Percentiles rank a stretch among this genome's conserved stretches.
Evolutionary conservation across 2,797 vertebrate species (phyloP).

Genomic region (Rachycentron canadum): DNA sequence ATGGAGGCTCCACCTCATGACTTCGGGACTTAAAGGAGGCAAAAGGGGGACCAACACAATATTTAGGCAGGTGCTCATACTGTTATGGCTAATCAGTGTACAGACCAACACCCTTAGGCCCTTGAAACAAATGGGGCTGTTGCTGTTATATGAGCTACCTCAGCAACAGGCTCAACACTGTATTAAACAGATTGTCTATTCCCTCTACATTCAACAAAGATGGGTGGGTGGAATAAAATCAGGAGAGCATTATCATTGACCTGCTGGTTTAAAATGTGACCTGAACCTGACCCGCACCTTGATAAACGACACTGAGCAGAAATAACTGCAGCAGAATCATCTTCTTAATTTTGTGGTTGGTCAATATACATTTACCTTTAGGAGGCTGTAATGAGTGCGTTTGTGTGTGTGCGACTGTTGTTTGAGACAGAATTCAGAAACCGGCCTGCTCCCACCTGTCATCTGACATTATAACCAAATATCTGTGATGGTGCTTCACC

Average conservation of each 20-base stretch:
- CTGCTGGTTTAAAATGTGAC: neutral
- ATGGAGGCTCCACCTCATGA: too few relatives aligned
- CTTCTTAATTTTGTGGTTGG: too few relatives aligned
- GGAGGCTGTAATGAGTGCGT: neutral
- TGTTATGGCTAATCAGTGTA: too few relatives aligned
- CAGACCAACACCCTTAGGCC: too few relatives aligned
- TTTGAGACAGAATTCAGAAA: slow-evolving; percentile 28
- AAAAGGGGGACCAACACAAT: too few relatives aligned
- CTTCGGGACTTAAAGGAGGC: too few relatives aligned
- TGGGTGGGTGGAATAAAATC: neutral
- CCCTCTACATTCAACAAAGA: neutral
- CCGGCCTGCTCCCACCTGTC: slow-evolving; percentile 24
- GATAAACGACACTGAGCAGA: neutral
- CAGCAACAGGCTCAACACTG: too few relatives aligned
- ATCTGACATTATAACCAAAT: slow-evolving; percentile 44
- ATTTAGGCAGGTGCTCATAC: too few relatives aligned
- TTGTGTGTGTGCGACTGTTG: neutral
- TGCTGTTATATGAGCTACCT: too few relatives aligned
- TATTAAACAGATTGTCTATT: neutral
- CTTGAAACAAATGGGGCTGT: too few relatives aligned
- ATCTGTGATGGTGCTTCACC: slow-evolving; percentile 39
- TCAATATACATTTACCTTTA: neutral
- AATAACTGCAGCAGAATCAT: too few relatives aligned
- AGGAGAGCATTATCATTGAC: neutral
- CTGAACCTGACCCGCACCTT: neutral